Conservation (phyloP, 2,113 vertebrate genomes). For the Vulpes lagopus region DNA sequence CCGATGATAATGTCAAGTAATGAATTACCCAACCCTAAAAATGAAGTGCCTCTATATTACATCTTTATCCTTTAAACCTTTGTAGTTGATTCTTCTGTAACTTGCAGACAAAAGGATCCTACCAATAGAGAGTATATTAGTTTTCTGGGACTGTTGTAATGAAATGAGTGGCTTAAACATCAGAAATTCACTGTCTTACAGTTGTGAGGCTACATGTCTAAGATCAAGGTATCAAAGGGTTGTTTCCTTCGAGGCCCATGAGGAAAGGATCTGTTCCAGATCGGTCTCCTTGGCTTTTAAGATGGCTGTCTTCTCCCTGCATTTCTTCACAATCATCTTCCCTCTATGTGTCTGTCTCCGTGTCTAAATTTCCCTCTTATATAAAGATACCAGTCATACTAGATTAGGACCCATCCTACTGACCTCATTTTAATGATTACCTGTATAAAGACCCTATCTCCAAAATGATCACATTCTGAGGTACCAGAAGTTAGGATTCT, state of each 20-base stretch:
- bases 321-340: neutral
- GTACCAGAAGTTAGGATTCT: neutral
- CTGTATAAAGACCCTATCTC: conserved; percentile 28
- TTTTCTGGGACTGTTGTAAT: neutral
- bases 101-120: neutral
- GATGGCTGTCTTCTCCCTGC: neutral
- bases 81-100: neutral
- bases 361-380: neutral
- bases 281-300: neutral
- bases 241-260: neutral
- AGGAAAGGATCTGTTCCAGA: neutral
- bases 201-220: neutral
- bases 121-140: neutral
- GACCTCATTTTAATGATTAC: conserved; percentile 34
- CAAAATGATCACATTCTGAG: conserved; percentile 12
- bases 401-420: conserved; percentile 18
- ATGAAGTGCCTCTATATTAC: neutral
- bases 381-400: neutral
- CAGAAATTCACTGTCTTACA: neutral
- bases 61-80: neutral
- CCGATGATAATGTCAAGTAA: neutral
- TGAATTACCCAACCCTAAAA: conserved; percentile 1
- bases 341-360: neutral
- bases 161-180: neutral
- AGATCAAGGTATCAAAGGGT: neutral